These are phyloP conservation scores for Prionchulus punctatus DNA, from an alignment of 2,888 invertebrate species.

Conservation along the genomic window DNA sequence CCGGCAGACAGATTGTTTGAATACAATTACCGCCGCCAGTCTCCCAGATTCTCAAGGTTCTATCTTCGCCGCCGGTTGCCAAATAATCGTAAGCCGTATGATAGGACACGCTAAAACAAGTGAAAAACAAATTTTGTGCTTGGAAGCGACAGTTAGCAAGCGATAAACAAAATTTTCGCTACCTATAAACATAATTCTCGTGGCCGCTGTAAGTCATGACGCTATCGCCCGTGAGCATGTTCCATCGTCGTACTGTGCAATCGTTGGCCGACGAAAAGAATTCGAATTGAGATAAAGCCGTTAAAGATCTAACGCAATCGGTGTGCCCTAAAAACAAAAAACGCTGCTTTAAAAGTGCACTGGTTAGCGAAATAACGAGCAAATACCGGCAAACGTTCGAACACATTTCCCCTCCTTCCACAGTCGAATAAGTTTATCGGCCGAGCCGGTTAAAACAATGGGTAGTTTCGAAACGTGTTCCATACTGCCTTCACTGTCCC, in stretches of 20 bases:
- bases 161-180: background rate
- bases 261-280: conserved; percentile 87
- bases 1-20: conserved; percentile 57
- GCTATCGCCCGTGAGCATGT: conserved; percentile 55
- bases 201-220: conserved; percentile 37
- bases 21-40: conserved; percentile 37
- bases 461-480: background rate
- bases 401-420: conserved; percentile 58
- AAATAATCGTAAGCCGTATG: conserved; percentile 41
- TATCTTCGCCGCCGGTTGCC: conserved; percentile 73
- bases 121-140: too few species aligned
- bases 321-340: conserved; percentile 50
- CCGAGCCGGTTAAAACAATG: conserved; percentile 58
- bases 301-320: conserved; percentile 72
- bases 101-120: background rate
- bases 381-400: conserved; percentile 48
- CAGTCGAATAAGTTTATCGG: conserved; percentile 70
- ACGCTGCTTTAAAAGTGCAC: background rate
- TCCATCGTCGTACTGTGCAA: conserved; percentile 67
- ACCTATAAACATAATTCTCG: conserved; percentile 8
- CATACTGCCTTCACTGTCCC: background rate
- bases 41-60: conserved; percentile 64
- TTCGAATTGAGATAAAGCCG: conserved; percentile 50
- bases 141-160: too few species aligned
- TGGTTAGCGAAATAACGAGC: background rate